Base-by-base conservation (phyloP, 1,140 invertebrate genomes). In the Hyles euphorbiae region DNA sequence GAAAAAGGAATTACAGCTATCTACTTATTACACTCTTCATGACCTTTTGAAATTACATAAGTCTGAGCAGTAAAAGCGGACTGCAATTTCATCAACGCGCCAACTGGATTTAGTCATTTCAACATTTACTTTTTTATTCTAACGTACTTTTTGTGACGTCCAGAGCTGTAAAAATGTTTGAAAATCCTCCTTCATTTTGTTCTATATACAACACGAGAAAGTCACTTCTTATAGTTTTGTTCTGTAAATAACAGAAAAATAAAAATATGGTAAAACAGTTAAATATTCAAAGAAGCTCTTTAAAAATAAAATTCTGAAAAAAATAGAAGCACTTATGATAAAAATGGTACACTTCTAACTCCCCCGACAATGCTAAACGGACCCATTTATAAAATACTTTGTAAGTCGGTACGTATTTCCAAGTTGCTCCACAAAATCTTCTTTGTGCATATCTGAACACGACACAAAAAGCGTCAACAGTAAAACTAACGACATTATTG, bases 401-500 rank as follows among this genome's bases (percentile, higher is more conserved):
- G n/a, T 47, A 47, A 32, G 11, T 60, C 54, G 33, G 49, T 57
- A 44, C 12, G 22, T 22, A 22, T 22, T 58, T 12, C 40, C 51
- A 50, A 45, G 47, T 53, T 56, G 34, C 36, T 5, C 5, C 8
- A 40, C 36, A 40, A 40, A 40, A 40, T 40, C 36, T 40, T 8
- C 5, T 40, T 40, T 8, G 36, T 6, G 22, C 10, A 48, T 48
- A n/a, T 48, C 22, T 48, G n/a, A 48, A 12, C 50, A 53, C 22
- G 34, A 45, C 60, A 62, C 53, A 65, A 72, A 72, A 74, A 68
- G 61, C 65, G 63, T 73, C 68, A 66, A 58, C 61, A 55, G 61
- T 68, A 67, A 46, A 68, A 65, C 68, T 67, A 72, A 63, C 68
- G 67, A 69, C 52, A 68, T 72, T 73, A 81, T 80, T 78, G 76